Evolutionary conservation across 2,113 vertebrate genomes (phyloP).

Genomic region (Chionis minor): DNA sequence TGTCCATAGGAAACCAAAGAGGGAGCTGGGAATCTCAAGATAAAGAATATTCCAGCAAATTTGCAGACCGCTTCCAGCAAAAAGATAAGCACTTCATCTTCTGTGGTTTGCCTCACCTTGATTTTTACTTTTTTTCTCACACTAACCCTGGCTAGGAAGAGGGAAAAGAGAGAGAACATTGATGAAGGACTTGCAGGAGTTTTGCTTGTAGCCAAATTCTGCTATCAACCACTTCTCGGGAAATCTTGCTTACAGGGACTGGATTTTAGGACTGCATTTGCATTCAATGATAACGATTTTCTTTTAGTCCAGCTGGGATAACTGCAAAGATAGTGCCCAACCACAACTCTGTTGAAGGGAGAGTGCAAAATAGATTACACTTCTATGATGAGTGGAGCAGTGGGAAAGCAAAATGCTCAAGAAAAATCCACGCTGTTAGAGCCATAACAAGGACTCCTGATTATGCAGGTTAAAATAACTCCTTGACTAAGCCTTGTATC

Average conservation of each 20-base stretch:
- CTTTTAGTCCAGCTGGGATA: constrained; percentile 20
- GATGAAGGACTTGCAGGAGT: neutral
- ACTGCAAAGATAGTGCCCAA: constrained; percentile 8
- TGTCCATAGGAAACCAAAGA: neutral
- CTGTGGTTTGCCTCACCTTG: neutral
- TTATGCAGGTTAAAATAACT: neutral
- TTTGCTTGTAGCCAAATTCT: constrained; percentile 22
- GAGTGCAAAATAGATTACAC: constrained; percentile 10
- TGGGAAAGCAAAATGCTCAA: constrained; percentile 13
- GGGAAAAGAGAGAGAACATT: neutral
- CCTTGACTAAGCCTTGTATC: neutral
- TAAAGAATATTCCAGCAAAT: constrained; percentile 16
- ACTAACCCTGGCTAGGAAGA: neutral
- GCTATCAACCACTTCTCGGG: neutral
- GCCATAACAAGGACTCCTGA: neutral
- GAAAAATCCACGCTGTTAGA: neutral
- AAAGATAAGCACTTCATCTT: constrained; percentile 18
- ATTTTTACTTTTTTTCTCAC: neutral
- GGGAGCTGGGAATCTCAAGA: neutral
- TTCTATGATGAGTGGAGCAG: neutral
- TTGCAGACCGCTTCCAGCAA: neutral
- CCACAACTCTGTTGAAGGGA: constrained; percentile 4
- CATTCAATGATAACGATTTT: constrained; percentile 47
- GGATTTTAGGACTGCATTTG: constrained; percentile 19
- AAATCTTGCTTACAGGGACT: neutral